Conservation (phyloP, 2,113 vertebrate species). For the Rana temporaria region DNA sequence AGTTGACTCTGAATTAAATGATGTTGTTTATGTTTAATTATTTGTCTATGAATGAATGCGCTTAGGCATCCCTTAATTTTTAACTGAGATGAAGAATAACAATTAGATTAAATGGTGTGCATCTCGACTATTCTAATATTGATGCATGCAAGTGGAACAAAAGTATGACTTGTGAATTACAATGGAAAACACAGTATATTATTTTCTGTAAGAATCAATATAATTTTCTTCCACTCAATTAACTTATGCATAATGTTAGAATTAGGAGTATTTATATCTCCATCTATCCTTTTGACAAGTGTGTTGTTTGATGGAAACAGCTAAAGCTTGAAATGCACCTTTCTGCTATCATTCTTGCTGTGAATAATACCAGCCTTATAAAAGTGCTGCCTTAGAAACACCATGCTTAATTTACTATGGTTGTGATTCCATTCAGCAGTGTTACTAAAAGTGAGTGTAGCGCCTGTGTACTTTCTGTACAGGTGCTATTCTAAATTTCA, state of each 20-base stretch:
- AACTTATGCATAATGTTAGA: slow-evolving; percentile 46
- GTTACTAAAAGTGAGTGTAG: too few species aligned
- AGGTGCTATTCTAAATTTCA: too few species aligned
- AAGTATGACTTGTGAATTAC: slow-evolving; percentile 53
- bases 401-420: too few species aligned
- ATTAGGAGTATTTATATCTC: slow-evolving; percentile 38
- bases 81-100: slow-evolving; percentile 52
- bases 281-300: slow-evolving; percentile 27
- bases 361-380: too few species aligned
- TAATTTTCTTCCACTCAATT: slow-evolving; percentile 43
- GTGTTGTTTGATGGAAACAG: slow-evolving; percentile 1
- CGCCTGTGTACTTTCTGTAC: too few species aligned
- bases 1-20: slow-evolving; percentile 7
- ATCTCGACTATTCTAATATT: slow-evolving; percentile 52
- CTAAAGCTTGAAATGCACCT: neutral
- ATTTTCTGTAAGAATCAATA: slow-evolving; percentile 42
- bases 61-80: slow-evolving; percentile 38
- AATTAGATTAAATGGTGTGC: slow-evolving; percentile 55
- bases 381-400: too few species aligned
- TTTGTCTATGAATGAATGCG: slow-evolving; percentile 29
- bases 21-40: slow-evolving; percentile 41
- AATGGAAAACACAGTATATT: slow-evolving; percentile 43
- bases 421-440: too few species aligned
- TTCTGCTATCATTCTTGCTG: neutral
- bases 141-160: slow-evolving; percentile 50